A percentile compares a stretch with the other conserved stretches of the same genome.
phyloP scores from a whole-genome alignment of 2,888 invertebrate genomes.

The Microctonus aethiopoides region DNA sequence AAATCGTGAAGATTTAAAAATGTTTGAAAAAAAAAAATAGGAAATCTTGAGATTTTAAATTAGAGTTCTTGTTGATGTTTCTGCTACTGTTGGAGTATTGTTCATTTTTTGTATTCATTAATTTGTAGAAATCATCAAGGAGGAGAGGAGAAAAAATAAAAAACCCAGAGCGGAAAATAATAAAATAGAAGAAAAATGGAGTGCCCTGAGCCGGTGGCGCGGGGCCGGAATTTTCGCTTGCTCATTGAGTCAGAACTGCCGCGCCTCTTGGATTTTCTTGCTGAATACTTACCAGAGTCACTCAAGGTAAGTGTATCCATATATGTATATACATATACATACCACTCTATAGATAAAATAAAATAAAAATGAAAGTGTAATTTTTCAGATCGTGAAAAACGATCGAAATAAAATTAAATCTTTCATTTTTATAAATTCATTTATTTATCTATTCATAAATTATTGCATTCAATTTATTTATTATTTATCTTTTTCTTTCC shows the following conservation, averaged over 20 bases:
- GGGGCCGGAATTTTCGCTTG: constrained; percentile 82
- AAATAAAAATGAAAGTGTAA: too few species aligned
- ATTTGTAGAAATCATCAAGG: too few species aligned
- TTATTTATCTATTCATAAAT: too few species aligned
- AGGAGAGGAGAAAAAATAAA: constrained; percentile 36
- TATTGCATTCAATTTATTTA: too few species aligned
- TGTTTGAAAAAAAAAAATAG: too few species aligned
- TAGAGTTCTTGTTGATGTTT: too few species aligned
- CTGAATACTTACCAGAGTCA: constrained; percentile 86
- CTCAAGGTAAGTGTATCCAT: constrained; percentile 76
- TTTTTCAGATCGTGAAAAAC: too few species aligned
- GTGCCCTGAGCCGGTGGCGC: constrained; percentile 60
- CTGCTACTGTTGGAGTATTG: background rate
- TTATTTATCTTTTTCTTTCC: too few species aligned
- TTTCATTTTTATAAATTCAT: too few species aligned
- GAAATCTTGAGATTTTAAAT: too few species aligned
- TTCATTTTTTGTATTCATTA: background rate
- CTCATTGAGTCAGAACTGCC: constrained; percentile 87
- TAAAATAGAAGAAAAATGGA: constrained; percentile 56
- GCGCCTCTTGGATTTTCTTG: constrained; percentile 82
- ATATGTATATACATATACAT: background rate
- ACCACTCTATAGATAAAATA: background rate
- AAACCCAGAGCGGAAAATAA: constrained; percentile 55
- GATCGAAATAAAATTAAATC: too few species aligned
- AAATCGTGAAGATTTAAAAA: too few species aligned